Conservation (phyloP, 2,888 invertebrate species). For the Netelia inedita region DNA sequence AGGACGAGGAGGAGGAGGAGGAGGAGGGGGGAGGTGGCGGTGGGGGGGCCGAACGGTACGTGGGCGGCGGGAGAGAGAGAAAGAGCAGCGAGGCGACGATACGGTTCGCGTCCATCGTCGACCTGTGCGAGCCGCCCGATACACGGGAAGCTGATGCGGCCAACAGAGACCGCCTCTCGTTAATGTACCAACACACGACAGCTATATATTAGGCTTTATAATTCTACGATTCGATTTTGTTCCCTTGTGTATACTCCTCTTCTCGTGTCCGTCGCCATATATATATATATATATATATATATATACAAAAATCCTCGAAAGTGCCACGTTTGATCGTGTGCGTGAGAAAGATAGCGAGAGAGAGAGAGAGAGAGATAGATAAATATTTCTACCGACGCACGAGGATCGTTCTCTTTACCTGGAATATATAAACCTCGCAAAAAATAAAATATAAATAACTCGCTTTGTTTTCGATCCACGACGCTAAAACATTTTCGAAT, state of each 20-base stretch:
- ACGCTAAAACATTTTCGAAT: no score
- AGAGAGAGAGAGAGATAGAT: no score
- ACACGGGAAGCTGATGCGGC: slow-evolving; percentile 48
- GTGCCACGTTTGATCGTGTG: no score
- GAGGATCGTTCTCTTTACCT: no score
- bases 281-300: no score
- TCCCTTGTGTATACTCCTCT: background rate
- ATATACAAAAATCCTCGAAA: no score
- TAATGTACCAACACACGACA: background rate
- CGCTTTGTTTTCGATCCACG: no score
- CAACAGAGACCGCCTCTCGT: slow-evolving; percentile 52
- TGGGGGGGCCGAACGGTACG: slow-evolving; percentile 25
- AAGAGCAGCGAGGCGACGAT: slow-evolving; percentile 37
- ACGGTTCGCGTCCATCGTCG: slow-evolving; percentile 65
- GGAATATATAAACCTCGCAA: no score
- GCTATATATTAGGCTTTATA: background rate
- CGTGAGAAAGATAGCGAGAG: no score
- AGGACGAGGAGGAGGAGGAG: background rate
- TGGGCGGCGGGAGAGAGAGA: slow-evolving; percentile 50
- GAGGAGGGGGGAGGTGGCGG: slow-evolving; percentile 34
- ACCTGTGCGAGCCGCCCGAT: slow-evolving; percentile 54
- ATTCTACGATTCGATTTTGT: background rate
- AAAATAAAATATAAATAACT: no score
- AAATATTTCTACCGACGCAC: no score
- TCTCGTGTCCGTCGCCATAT: background rate